Evolutionary conservation across 2,113 vertebrate genomes (phyloP), one percentile per base, ranked within the genome.

Genomic region (Gnathonemus echidnorhynchus): DNA sequence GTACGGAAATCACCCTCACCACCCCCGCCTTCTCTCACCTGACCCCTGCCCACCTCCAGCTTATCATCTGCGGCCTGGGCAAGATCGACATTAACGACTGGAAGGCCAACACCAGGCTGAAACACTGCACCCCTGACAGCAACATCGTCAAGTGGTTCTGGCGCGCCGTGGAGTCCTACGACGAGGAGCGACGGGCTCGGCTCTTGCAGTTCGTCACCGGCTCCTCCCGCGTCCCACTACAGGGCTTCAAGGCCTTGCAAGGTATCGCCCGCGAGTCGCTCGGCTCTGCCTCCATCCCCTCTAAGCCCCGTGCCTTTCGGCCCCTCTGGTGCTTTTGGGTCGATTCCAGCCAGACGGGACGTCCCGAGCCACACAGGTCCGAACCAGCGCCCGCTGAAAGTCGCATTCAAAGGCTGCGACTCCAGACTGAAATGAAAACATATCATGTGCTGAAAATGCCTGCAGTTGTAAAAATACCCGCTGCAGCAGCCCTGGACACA

Each of bases 111-210:
- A 99, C 98, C 2, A 96, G 98, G 90, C 97, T 99, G 93, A 99
- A 99, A 94, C 98, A 99, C 96, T 99, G 98, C 94, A 99, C 98
- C 0, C 94, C 97, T 0, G 98, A 99, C 93, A 99, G 97, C 95
- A 98, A 97, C 93, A 97, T 97, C 0, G 98, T 99, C 31, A 99
- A 99, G 92, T 99, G 98, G 98, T 99, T 99, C 96, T 99, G 98
- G 98, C 98, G 98, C 91, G 98, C 98, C 0, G 98, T 99, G 95
- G 98, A 99, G 95, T 96, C 97, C 0, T 99, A 98, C 6, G 98
- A 99, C 11, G 98, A 99, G 92, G 98, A 99, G 92, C 95, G 98
- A 88, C 93, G 98, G 92, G 98, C 98, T 0, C 95, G 98, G 9
- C 95, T 99, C 52, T 97, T 99, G 45, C 98, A 99, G 97, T 99